Percentiles rank a stretch among this genome's conserved stretches.
These are phyloP conservation scores for Monoplex corrugatus DNA, from an alignment of 2,888 invertebrate species.

Conservation along the genomic window DNA sequence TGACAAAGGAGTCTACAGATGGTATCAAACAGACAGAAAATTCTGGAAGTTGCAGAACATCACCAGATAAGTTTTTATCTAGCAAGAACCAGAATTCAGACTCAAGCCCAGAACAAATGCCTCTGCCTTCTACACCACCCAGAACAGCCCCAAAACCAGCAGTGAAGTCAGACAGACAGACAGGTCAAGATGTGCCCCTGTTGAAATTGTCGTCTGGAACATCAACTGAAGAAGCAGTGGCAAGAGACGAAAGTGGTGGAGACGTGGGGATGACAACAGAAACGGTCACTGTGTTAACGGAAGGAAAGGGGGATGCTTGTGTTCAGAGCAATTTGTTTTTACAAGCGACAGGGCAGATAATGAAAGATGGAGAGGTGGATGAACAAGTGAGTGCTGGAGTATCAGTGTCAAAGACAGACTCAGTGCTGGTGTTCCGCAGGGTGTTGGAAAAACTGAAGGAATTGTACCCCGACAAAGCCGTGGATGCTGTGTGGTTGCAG, in stretches of 20 bases:
- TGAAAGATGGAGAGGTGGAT: not conserved
- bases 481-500: slow-evolving; percentile 26
- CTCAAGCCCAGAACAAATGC: not conserved
- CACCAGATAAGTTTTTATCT: not conserved
- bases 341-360: not conserved
- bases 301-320: not conserved
- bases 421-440: not conserved
- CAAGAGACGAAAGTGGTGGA: not conserved
- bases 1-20: not conserved
- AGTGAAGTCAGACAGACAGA: not conserved
- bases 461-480: not conserved
- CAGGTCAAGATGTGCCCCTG: too few species aligned
- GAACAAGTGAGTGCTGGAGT: not conserved
- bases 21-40: not conserved
- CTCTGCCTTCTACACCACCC: not conserved
- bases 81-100: not conserved
- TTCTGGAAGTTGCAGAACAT: not conserved
- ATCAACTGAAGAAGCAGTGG: not conserved
- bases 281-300: not conserved
- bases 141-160: not conserved
- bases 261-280: not conserved
- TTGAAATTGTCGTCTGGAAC: not conserved
- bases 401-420: not conserved
- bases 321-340: not conserved
- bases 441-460: slow-evolving; percentile 18